Percentiles rank a stretch among this genome's conserved stretches.
Evolutionary conservation across 2,113 vertebrate genomes (phyloP).

Genomic region (Lathamus discolor): DNA sequence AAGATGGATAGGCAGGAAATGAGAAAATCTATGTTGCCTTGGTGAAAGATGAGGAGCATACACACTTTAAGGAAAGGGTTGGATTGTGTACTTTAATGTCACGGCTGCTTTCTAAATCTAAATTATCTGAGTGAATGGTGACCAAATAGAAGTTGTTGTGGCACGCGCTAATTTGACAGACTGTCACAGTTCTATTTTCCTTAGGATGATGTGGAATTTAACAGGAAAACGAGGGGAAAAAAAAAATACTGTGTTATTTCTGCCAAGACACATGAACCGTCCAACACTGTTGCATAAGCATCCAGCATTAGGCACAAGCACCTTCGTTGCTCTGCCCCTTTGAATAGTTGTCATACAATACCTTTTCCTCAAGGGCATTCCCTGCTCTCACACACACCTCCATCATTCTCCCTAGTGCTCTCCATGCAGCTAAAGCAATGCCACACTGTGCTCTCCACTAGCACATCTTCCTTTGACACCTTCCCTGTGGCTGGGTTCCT

Average conservation of each 20-base stretch:
- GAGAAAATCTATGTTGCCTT: constrained; percentile 12
- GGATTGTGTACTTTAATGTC: not conserved
- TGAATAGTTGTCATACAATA: accelerated
- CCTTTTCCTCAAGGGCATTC: not conserved
- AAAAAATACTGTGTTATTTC: not conserved
- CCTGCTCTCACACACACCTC: not conserved
- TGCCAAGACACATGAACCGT: not conserved
- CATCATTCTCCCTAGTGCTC: too few relatives aligned
- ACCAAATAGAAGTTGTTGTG: not conserved
- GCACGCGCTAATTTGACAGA: not conserved
- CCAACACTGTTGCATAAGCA: not conserved
- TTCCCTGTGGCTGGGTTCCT: not conserved
- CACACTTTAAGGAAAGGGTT: not conserved
- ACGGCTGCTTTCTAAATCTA: not conserved
- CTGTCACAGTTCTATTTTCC: not conserved
- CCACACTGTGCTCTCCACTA: accelerated
- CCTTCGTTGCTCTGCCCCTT: not conserved
- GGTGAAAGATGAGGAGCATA: constrained; percentile 6
- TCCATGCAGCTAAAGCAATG: not conserved
- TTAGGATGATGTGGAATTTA: not conserved
- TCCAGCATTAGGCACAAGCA: not conserved
- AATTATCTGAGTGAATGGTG: not conserved
- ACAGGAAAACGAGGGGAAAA: not conserved
- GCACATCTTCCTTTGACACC: not conserved
- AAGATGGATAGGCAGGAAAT: constrained; percentile 58